Evolutionary conservation across 23 tunicate genomes (phyloP).

Genomic region (Corella eumyota): DNA sequence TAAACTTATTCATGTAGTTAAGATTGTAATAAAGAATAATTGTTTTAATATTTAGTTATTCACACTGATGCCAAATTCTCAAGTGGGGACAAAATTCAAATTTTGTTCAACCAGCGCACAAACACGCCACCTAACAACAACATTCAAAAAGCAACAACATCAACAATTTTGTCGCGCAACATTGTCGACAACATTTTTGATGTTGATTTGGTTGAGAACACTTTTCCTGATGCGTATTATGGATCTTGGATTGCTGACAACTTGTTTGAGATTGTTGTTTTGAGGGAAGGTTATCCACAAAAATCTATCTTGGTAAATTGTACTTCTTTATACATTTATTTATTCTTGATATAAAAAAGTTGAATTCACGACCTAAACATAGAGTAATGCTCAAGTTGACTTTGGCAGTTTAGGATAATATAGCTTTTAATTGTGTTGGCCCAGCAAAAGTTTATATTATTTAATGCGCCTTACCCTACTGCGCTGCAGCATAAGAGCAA

Average conservation of each 20-base stretch:
- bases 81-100: slow-evolving; percentile 13
- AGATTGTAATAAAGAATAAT: not conserved
- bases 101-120: slow-evolving; percentile 20
- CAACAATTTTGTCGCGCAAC: slow-evolving; percentile 4
- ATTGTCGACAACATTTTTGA: slow-evolving; percentile 8
- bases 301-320: slow-evolving; percentile 9
- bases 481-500: no score
- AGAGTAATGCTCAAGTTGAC: no score
- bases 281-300: slow-evolving; percentile 34
- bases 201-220: not conserved
- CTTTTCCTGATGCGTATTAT: not conserved
- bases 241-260: slow-evolving; percentile 14
- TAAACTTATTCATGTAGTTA: no score
- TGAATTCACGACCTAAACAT: no score
- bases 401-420: no score
- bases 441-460: no score
- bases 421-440: no score
- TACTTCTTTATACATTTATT: not conserved
- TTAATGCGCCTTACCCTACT: no score
- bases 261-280: slow-evolving; percentile 5
- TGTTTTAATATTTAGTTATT: not conserved
- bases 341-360: not conserved
- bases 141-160: slow-evolving; percentile 6
- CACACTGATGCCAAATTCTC: slow-evolving; percentile 35
- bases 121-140: slow-evolving; percentile 35